A percentile compares a stretch with the other conserved stretches of the same genome.
Evolutionary conservation across 2,113 vertebrate species (phyloP).

Genomic region (Macrotus californicus): DNA sequence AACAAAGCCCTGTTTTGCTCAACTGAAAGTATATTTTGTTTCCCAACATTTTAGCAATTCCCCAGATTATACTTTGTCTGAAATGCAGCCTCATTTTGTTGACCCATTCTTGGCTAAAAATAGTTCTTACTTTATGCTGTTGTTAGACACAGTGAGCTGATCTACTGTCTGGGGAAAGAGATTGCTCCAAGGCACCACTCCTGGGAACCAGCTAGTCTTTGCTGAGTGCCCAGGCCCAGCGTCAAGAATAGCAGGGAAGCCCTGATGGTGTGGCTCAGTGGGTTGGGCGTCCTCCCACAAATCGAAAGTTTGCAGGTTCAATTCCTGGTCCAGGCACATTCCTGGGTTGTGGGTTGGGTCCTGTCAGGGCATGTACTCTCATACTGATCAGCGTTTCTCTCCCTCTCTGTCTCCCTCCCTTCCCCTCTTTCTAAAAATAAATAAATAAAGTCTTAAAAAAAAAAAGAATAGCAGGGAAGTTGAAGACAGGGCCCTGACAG

Average conservation of each 20-base stretch:
- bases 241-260: neutral
- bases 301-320: too few relatives aligned
- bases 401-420: too few relatives aligned
- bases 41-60: neutral
- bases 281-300: too few relatives aligned
- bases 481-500: neutral
- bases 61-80: neutral
- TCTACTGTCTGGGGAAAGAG: neutral
- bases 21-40: neutral
- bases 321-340: too few relatives aligned
- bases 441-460: too few relatives aligned
- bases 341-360: too few relatives aligned
- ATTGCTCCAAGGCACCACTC: neutral
- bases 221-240: neutral
- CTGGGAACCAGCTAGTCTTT: neutral
- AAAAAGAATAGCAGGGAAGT: neutral
- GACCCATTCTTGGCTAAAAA: neutral
- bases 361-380: too few relatives aligned
- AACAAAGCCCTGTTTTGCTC: neutral
- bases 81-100: neutral
- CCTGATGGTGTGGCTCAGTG: too few relatives aligned
- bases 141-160: neutral
- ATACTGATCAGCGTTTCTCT: too few relatives aligned
- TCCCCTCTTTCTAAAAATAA: too few relatives aligned
- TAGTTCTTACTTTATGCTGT: neutral